Conservation (phyloP, 1,140 invertebrate species). For the Neodiprion fabricii region DNA sequence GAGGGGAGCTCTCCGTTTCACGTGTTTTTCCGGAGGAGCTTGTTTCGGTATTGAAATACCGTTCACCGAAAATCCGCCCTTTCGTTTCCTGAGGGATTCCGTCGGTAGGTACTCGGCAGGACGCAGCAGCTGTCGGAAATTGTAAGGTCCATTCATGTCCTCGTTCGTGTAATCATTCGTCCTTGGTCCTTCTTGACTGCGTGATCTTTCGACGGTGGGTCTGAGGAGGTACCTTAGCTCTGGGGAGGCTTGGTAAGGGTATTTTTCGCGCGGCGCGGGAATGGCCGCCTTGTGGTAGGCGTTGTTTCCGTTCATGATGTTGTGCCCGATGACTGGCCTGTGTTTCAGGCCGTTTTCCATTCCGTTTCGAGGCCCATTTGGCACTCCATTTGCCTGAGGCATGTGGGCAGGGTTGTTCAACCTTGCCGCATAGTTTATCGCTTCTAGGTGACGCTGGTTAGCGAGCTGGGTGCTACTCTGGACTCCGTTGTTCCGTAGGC, state of each 20-base stretch:
- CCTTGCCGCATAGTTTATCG: slow-evolving; percentile 22
- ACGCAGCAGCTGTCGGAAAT: slow-evolving; percentile 73
- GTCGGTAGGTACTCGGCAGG: slow-evolving; percentile 73
- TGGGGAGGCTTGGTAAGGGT: slow-evolving; percentile 53
- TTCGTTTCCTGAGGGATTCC: slow-evolving; percentile 74
- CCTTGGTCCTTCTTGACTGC: slow-evolving; percentile 32
- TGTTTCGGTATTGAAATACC: slow-evolving; percentile 33
- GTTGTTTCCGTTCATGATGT: slow-evolving; percentile 26
- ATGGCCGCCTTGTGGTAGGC: slow-evolving; percentile 6
- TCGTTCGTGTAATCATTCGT: slow-evolving; percentile 55
- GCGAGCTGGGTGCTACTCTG: slow-evolving; percentile 24
- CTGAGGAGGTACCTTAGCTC: slow-evolving; percentile 61
- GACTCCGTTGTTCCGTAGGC: slow-evolving; percentile 37
- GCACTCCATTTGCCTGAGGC: neutral
- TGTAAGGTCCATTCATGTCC: slow-evolving; percentile 70
- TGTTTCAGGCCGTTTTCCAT: slow-evolving; percentile 3
- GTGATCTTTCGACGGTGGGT: slow-evolving; percentile 59
- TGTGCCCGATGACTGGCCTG: slow-evolving; percentile 28
- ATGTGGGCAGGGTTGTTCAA: slow-evolving; percentile 19
- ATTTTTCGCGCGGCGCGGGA: slow-evolving; percentile 33
- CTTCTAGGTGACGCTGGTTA: slow-evolving; percentile 10
- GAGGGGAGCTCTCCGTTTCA: slow-evolving; percentile 51
- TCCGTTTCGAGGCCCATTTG: slow-evolving; percentile 22
- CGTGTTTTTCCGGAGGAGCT: slow-evolving; percentile 46
- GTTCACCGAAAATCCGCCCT: slow-evolving; percentile 51